Percentiles rank a stretch among this genome's conserved stretches.
Evolutionary conservation across 1,140 invertebrate species (phyloP).

Genomic region (Diorhabda elongata): DNA sequence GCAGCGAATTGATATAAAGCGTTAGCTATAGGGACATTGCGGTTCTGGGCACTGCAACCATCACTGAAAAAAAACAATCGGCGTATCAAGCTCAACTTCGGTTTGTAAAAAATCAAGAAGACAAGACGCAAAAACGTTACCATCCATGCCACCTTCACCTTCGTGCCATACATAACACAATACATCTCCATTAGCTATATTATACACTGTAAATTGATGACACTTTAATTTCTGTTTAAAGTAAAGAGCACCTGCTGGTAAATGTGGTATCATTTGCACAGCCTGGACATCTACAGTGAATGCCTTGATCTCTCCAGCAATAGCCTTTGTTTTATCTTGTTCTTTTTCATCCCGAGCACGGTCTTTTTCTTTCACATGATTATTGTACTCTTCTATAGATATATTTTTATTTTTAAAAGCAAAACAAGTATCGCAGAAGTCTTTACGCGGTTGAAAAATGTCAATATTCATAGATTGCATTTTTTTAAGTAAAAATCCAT

Average conservation of each 20-base stretch:
- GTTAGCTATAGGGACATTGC: slow-evolving; percentile 26
- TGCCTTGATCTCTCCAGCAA: not conserved
- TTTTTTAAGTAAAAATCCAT: not conserved
- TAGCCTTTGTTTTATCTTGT: slow-evolving; percentile 9
- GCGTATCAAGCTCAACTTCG: too few relatives aligned
- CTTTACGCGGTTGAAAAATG: slow-evolving; percentile 40
- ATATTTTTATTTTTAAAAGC: slow-evolving; percentile 35
- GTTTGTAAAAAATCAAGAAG: too few relatives aligned
- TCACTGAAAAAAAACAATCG: not conserved
- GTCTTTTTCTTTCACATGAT: slow-evolving; percentile 35
- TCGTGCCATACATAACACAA: too few relatives aligned
- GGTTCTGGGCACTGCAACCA: slow-evolving; percentile 35
- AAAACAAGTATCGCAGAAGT: slow-evolving; percentile 44
- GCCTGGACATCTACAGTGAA: slow-evolving; percentile 21
- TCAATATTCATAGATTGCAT: not conserved
- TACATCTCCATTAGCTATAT: too few relatives aligned
- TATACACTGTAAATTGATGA: slow-evolving; percentile 12
- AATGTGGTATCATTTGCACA: slow-evolving; percentile 8
- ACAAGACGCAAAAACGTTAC: too few relatives aligned
- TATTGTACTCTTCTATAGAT: slow-evolving; percentile 34
- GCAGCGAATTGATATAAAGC: slow-evolving; percentile 30
- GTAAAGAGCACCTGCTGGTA: slow-evolving; percentile 42
- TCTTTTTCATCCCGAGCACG: slow-evolving; percentile 26
- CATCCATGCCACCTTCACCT: too few relatives aligned
- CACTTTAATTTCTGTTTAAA: slow-evolving; percentile 9